phyloP scores from a whole-genome alignment of 2,113 vertebrate species.

The Siniperca knerii region DNA sequence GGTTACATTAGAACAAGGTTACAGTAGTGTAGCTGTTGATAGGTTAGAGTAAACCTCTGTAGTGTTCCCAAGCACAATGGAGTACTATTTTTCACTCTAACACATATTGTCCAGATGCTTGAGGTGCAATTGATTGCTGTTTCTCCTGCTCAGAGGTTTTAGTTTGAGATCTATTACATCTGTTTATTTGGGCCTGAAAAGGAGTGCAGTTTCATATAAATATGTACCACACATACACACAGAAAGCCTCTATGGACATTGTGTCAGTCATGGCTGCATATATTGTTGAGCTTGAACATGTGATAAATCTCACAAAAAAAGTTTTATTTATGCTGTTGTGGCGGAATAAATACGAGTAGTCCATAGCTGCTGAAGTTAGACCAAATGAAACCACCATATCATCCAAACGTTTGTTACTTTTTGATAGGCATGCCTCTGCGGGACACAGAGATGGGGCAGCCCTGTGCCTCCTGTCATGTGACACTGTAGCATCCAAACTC shows the following conservation, averaged over 20 bases:
- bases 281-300: not conserved
- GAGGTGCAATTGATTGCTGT: constrained; percentile 45
- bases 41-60: constrained; percentile 16
- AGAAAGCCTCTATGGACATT: constrained; percentile 16
- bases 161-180: constrained; percentile 43
- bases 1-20: not conserved
- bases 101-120: constrained; percentile 50
- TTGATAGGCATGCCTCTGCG: too few relatives aligned
- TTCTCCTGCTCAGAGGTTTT: constrained; percentile 24
- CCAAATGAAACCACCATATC: too few relatives aligned
- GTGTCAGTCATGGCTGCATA: constrained; percentile 21
- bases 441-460: too few relatives aligned
- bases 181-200: constrained; percentile 20
- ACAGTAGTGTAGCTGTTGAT: not conserved
- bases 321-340: too few relatives aligned
- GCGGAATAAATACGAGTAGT: too few relatives aligned
- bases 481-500: too few relatives aligned
- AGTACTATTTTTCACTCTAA: constrained; percentile 11
- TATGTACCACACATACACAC: constrained; percentile 14
- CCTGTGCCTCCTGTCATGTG: too few relatives aligned
- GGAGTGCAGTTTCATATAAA: constrained; percentile 20
- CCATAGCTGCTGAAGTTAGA: too few relatives aligned
- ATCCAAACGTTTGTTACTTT: too few relatives aligned
- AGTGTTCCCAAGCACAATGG: not conserved
- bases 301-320: constrained; percentile 17